These are phyloP conservation scores for Chiloscyllium punctatum DNA, from an alignment of 2,797 vertebrate genomes.

Conservation along the genomic window DNA sequence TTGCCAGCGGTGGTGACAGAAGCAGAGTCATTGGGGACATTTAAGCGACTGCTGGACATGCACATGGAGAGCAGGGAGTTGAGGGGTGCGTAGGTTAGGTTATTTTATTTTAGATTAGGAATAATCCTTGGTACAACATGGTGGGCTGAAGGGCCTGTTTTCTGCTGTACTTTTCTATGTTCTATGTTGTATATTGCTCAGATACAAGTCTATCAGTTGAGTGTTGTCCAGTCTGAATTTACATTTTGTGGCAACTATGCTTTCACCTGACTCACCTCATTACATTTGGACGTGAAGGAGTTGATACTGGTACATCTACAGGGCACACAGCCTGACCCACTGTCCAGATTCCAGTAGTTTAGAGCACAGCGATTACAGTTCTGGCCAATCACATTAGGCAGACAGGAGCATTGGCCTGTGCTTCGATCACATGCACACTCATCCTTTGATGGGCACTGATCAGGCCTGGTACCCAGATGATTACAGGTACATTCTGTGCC, in stretches of 20 bases:
- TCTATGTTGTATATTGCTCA: no score
- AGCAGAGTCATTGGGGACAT: no score
- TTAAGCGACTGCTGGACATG: no score
- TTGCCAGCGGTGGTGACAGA: no score
- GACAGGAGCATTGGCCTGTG: slow-evolving; percentile 84
- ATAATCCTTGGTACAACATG: no score
- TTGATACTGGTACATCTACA: slow-evolving; percentile 80
- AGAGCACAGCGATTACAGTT: slow-evolving; percentile 82
- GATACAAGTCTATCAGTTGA: not conserved
- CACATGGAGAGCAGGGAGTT: no score
- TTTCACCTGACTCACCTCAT: slow-evolving; percentile 66
- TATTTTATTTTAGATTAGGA: no score
- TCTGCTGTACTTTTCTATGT: no score
- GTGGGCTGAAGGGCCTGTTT: no score
- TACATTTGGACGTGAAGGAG: slow-evolving; percentile 73
- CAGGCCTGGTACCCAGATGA: slow-evolving; percentile 71
- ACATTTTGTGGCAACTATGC: not conserved
- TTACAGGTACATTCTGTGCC: slow-evolving; percentile 83
- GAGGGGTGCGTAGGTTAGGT: no score
- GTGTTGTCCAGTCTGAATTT: not conserved
- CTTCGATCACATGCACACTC: slow-evolving; percentile 74
- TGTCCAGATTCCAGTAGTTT: slow-evolving; percentile 86
- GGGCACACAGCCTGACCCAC: slow-evolving; percentile 72
- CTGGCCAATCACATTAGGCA: slow-evolving; percentile 75
- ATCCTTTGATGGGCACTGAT: slow-evolving; percentile 71